These are phyloP conservation scores for Drosophila prosaltans DNA, from an alignment of 1,140 invertebrate species.

Conservation along the genomic window DNA sequence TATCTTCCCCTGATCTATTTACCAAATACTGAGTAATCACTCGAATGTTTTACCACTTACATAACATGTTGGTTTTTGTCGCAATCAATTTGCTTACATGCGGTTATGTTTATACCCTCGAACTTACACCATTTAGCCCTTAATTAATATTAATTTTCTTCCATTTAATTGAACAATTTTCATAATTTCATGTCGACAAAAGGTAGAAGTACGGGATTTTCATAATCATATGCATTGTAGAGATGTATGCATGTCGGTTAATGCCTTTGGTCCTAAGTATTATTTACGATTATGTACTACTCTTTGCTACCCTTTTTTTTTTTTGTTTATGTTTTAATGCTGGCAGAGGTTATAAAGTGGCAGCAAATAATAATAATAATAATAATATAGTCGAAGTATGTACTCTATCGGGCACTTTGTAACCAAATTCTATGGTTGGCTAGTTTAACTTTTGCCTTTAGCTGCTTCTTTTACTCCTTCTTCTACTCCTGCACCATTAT, in stretches of 20 bases:
- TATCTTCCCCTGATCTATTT: background rate
- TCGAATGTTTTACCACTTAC: background rate
- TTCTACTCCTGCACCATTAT: background rate
- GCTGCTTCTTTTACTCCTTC: constrained; percentile 1
- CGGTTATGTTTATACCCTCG: background rate
- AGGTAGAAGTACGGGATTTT: background rate
- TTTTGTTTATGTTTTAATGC: constrained; percentile 60
- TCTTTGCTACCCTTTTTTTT: constrained; percentile 12
- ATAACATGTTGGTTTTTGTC: background rate
- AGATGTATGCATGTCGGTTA: too few species aligned
- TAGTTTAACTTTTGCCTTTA: constrained; percentile 48
- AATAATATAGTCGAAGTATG: constrained; percentile 54
- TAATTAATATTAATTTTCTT: constrained; percentile 2
- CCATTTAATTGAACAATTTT: constrained; percentile 6
- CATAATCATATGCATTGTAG: background rate
- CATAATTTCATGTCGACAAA: background rate
- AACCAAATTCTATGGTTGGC: constrained; percentile 57
- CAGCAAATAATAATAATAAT: constrained; percentile 57
- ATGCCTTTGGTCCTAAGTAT: background rate
- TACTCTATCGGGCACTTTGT: constrained; percentile 28
- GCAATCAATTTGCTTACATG: background rate
- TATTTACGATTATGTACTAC: background rate
- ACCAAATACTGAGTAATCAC: background rate
- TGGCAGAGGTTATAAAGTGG: constrained; percentile 43
- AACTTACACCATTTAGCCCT: background rate